Evolutionary conservation across 2,797 vertebrate species (phyloP), one percentile per base, ranked within the genome.

Genomic region (Ataeniobius toweri): DNA sequence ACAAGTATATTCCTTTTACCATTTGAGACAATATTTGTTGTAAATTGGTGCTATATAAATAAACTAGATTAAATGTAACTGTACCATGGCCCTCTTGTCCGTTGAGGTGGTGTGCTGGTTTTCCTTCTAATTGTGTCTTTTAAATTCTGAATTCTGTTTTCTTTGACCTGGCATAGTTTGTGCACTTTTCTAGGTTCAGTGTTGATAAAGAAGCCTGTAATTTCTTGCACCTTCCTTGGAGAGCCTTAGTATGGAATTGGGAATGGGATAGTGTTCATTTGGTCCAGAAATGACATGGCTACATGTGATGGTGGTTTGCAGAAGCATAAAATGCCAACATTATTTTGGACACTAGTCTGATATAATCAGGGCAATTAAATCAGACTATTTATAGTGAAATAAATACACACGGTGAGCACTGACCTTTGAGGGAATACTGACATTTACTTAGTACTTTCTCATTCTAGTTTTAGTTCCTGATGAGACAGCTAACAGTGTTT

Each of bases 381-480:
- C 44, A 63, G 56, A 22, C 58, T 74, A 63, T 63, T 50, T 63
- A 74, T 61, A 61, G 56, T 48, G n/a, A 48, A 74, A 46, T 51
- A 67, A 75, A 51, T 67, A 75, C 36, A 12, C 74, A 36, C 74
- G 39, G 59, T 65, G 28, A 74, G 73, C 10, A 20, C 44, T 50
- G 58, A 75, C 59, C 74, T 75, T 67, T 75, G 46, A 75, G 44
- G 59, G 26, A 53, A n/a, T 51, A 22, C 20, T 65, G 74, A 75
- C 74, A 75, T 67, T 75, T 75, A 24, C 73, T 65, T 51, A 51
- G 46, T 75, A 63, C 48, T 65, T 46, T 13, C 26, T 48, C 44
- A 28, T 31, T 63, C 41, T 18, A 74, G 56, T 46, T 73, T 73
- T 26, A 58, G 55, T 73, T 28, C 24, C 72, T 9, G 24, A 59